phyloP scores from a whole-genome alignment of 2,888 invertebrate species.

The Fragum whitleyi region DNA sequence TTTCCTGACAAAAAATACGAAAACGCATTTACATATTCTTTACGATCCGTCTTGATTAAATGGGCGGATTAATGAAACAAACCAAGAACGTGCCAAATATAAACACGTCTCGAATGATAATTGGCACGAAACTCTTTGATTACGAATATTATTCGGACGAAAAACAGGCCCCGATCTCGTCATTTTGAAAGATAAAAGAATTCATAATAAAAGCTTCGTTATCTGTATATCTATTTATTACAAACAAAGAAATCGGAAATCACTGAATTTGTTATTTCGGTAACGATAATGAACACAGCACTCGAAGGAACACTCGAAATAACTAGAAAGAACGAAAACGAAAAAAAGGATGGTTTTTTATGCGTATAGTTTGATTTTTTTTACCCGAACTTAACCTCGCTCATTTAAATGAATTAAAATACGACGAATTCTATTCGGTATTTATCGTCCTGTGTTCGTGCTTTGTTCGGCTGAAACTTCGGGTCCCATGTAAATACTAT shows the following conservation, averaged over 20 bases:
- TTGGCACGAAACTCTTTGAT: conserved; percentile 5
- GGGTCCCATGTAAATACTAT: too few relatives aligned
- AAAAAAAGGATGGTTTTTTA: too few relatives aligned
- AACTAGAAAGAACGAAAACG: too few relatives aligned
- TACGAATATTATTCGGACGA: conserved; percentile 24
- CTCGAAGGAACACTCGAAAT: too few relatives aligned
- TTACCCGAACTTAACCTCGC: too few relatives aligned
- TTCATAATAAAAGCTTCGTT: neutral
- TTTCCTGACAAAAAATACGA: neutral
- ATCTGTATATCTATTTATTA: conserved; percentile 4
- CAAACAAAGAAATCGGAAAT: conserved; percentile 4
- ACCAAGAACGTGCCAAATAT: conserved; percentile 2
- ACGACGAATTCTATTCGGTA: too few relatives aligned
- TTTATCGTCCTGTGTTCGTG: too few relatives aligned
- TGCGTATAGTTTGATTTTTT: too few relatives aligned
- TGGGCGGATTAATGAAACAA: conserved; percentile 4
- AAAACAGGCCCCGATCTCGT: neutral
- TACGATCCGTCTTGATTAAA: conserved; percentile 2
- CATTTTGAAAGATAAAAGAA: conserved; percentile 9
- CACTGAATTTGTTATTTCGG: neutral
- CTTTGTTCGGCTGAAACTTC: too few relatives aligned
- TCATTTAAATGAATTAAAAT: too few relatives aligned
- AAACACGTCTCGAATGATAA: conserved; percentile 21
- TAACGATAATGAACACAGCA: neutral
- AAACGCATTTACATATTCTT: conserved; percentile 1